A percentile compares a stretch with the other conserved stretches of the same genome.
Evolutionary conservation across 2,888 invertebrate species (phyloP).

Genomic region (Xylocampa areola): DNA sequence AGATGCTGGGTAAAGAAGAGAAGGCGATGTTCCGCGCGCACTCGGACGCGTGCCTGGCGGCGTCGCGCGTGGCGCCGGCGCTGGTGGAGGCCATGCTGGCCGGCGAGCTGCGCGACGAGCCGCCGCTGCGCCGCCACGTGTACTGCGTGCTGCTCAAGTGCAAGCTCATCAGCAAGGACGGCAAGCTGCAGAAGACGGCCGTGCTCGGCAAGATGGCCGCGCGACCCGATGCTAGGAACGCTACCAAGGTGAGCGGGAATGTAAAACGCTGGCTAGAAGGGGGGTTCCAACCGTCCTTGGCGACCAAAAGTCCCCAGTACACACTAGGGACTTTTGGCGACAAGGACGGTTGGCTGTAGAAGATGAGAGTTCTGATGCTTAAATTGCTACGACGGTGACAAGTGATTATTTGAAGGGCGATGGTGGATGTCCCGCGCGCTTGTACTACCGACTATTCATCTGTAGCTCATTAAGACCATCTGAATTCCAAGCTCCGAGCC

Average conservation of each 20-base stretch:
- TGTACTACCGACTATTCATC: no score
- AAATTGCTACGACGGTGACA: no score
- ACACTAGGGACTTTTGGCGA: no score
- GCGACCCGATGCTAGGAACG: constrained; percentile 70
- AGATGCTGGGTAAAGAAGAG: constrained; percentile 80
- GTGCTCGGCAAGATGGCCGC: constrained; percentile 72
- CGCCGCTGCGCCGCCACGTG: constrained; percentile 75
- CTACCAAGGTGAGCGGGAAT: constrained; percentile 71
- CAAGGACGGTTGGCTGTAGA: no score
- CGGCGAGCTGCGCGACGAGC: constrained; percentile 69
- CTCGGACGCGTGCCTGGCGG: constrained; percentile 75
- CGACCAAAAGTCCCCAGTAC: no score
- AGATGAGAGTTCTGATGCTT: no score
- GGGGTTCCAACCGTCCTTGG: no score
- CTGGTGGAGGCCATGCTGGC: constrained; percentile 70
- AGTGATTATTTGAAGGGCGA: no score
- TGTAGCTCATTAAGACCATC: no score
- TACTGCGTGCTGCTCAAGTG: constrained; percentile 83
- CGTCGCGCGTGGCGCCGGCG: constrained; percentile 68
- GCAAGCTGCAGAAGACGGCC: constrained; percentile 81
- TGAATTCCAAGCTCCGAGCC: no score
- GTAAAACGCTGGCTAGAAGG: background rate
- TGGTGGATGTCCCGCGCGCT: no score
- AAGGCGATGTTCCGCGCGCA: constrained; percentile 84
- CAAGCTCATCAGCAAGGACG: constrained; percentile 84